Evolutionary conservation across 2,797 vertebrate species (phyloP).

Genomic region (Pangasius mekongensis): DNA sequence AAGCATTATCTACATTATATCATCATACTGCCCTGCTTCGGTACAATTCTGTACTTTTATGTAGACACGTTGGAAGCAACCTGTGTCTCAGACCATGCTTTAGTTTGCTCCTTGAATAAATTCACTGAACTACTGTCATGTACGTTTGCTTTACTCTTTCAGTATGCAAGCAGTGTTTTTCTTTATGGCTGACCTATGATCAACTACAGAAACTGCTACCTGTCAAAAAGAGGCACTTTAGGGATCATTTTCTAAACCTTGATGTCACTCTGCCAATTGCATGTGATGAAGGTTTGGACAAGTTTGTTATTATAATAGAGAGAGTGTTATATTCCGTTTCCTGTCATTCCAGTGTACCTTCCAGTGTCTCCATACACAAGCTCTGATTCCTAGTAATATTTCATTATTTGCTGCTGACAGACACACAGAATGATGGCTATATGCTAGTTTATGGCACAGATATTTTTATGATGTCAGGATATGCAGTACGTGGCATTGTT

Average conservation of each 20-base stretch:
- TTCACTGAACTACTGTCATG: neutral
- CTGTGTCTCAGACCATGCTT: neutral
- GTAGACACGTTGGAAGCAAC: neutral
- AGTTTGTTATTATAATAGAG: neutral
- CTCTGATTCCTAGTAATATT: neutral
- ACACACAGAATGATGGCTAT: neutral
- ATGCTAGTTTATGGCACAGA: neutral
- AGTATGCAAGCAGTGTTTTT: neutral
- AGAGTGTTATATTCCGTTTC: neutral
- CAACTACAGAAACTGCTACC: neutral
- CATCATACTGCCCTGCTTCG: neutral
- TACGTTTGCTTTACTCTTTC: constrained; percentile 2
- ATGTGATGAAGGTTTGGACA: constrained; percentile 25
- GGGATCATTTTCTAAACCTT: neutral
- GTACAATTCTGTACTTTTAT: neutral
- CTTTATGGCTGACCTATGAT: neutral
- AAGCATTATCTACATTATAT: neutral
- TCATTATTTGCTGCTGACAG: neutral
- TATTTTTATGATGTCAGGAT: neutral
- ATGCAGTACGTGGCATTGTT: neutral
- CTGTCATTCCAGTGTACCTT: neutral
- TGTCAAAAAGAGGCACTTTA: constrained; percentile 23
- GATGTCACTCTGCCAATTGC: neutral
- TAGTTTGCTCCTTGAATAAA: constrained; percentile 10
- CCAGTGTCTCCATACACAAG: neutral